These are phyloP conservation scores for Microplitis manilae DNA, from an alignment of 2,888 invertebrate genomes.

Conservation along the genomic window DNA sequence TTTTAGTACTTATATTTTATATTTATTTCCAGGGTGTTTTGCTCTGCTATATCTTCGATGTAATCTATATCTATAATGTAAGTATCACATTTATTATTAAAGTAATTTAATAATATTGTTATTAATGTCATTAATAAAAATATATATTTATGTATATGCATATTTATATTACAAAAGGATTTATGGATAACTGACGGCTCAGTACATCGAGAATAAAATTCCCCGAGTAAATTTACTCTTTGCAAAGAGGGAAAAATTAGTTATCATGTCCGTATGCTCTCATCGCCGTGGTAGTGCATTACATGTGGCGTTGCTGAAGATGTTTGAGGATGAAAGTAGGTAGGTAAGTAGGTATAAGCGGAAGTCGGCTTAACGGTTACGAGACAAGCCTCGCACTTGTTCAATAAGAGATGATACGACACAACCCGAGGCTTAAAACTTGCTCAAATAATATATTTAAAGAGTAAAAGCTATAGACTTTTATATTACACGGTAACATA, in stretches of 20 bases:
- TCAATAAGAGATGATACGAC: slow-evolving; percentile 14
- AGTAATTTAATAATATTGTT: not conserved
- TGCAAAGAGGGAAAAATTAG: slow-evolving; percentile 8
- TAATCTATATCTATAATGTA: not conserved
- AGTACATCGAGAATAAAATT: not conserved
- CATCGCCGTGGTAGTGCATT: slow-evolving; percentile 2
- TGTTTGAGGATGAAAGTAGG: slow-evolving; percentile 58
- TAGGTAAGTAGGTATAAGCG: slow-evolving; percentile 65
- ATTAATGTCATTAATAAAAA: not conserved
- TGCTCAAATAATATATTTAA: not conserved
- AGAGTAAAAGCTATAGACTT: not conserved
- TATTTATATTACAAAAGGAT: not conserved
- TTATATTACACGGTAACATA: not conserved
- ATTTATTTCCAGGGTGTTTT: not conserved
- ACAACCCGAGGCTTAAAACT: not conserved
- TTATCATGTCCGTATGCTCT: not conserved
- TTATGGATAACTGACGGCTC: not conserved
- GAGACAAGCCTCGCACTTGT: slow-evolving; percentile 41
- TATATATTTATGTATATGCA: not conserved
- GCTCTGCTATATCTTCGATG: not conserved
- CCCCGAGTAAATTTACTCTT: not conserved
- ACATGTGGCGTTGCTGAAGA: slow-evolving; percentile 30
- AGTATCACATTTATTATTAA: not conserved
- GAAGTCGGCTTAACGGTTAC: slow-evolving; percentile 69
- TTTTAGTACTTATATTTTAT: not conserved